A percentile compares a stretch with the other conserved stretches of the same genome.
These are phyloP conservation scores for Crotalus tigris DNA, from an alignment of 2,113 vertebrate genomes.

Conservation along the genomic window DNA sequence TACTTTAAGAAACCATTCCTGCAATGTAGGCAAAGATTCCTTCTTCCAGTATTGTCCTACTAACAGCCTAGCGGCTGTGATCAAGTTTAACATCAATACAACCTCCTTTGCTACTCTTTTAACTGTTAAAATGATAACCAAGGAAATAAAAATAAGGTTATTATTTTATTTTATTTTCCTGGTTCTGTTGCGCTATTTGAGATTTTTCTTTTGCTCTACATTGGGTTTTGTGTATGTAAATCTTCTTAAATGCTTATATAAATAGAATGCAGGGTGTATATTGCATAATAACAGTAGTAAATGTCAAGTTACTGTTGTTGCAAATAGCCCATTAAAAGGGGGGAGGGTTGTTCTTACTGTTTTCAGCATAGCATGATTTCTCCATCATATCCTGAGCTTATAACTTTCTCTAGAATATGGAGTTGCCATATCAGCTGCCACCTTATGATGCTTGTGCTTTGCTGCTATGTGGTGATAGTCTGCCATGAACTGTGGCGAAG, in stretches of 20 bases:
- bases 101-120: background rate
- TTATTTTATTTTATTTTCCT: background rate
- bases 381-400: background rate
- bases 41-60: too few species aligned
- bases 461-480: too few species aligned
- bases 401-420: background rate
- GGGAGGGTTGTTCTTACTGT: background rate
- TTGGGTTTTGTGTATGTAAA: background rate
- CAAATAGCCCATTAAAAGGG: background rate
- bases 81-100: too few species aligned
- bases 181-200: background rate
- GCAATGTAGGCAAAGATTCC: too few species aligned
- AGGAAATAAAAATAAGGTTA: background rate
- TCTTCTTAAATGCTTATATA: background rate
- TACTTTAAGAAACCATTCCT: too few species aligned
- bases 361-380: background rate
- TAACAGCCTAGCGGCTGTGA: too few species aligned
- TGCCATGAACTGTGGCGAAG: too few species aligned
- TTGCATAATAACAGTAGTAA: background rate
- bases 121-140: background rate
- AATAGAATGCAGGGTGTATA: background rate
- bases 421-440: too few species aligned
- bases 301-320: background rate
- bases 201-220: background rate
- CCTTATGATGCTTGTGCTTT: too few species aligned